Conservation (phyloP, 2,888 invertebrate genomes). For the Silvanus unidentatus region DNA sequence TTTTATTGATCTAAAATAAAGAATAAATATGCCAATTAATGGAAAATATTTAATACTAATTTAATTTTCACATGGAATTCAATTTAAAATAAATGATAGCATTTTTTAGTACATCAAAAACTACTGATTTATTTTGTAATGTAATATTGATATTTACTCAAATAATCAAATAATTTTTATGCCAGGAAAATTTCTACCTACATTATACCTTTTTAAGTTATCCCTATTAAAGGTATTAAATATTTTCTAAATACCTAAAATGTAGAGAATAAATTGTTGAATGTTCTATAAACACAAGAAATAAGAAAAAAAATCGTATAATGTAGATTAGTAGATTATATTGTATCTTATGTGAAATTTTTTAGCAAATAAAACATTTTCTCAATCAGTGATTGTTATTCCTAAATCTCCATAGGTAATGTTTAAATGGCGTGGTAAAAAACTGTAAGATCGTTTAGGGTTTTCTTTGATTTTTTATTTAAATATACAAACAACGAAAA, state of each 20-base stretch:
- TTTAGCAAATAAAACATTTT: conserved; percentile 24
- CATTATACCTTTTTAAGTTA: background rate
- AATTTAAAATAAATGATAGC: too few relatives aligned
- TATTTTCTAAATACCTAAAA: conserved; percentile 8
- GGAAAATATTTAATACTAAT: conserved; percentile 2
- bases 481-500: background rate
- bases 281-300: conserved; percentile 13
- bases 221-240: background rate
- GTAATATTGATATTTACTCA: too few relatives aligned
- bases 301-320: background rate
- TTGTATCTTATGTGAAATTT: conserved; percentile 30
- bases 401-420: too few relatives aligned
- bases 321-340: background rate
- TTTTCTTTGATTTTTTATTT: conserved; percentile 1
- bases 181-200: too few relatives aligned
- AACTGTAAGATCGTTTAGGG: background rate
- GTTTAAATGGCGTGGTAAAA: too few relatives aligned
- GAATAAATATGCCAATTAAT: background rate
- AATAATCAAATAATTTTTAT: too few relatives aligned
- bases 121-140: too few relatives aligned
- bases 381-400: conserved; percentile 15
- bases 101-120: too few relatives aligned
- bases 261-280: conserved; percentile 12
- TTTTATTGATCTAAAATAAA: background rate
- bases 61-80: background rate